Percentiles rank a stretch among this genome's conserved stretches.
Conservation (phyloP, 2,797 vertebrate species). For the Gymnothorax javanicus region DNA sequence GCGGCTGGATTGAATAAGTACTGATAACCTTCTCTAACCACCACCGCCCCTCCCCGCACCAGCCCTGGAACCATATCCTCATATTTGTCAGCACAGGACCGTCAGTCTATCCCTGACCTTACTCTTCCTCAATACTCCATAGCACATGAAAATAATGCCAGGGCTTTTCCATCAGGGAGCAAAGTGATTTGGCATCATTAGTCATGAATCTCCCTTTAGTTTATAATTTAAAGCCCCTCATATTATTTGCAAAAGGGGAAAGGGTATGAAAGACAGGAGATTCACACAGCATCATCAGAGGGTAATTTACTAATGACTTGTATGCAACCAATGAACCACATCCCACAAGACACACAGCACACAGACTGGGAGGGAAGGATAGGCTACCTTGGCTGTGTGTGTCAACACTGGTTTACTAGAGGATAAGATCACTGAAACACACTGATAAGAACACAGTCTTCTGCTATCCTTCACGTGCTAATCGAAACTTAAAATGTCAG, state of each 20-base stretch:
- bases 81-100: not conserved
- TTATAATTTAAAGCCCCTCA: constrained; percentile 8
- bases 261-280: constrained; percentile 39
- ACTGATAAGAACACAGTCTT: no score
- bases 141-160: not conserved
- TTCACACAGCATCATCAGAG: constrained; percentile 65
- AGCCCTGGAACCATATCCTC: not conserved
- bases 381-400: not conserved
- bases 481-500: no score
- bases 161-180: not conserved
- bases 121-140: not conserved
- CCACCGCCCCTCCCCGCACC: not conserved
- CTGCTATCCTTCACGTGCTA: no score
- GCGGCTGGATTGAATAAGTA: not conserved
- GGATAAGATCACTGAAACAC: no score
- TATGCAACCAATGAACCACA: constrained; percentile 46
- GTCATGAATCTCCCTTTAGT: not conserved
- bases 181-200: not conserved
- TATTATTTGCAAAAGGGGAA: not conserved
- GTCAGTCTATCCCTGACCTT: not conserved
- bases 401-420: no score
- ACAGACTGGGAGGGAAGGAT: not conserved
- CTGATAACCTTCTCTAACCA: not conserved
- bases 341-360: constrained; percentile 51
- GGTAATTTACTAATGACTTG: constrained; percentile 63